Percentiles rank a stretch among this genome's conserved stretches.
Evolutionary conservation across 2,113 vertebrate species (phyloP).

Genomic region (Oreocharis arfaki): DNA sequence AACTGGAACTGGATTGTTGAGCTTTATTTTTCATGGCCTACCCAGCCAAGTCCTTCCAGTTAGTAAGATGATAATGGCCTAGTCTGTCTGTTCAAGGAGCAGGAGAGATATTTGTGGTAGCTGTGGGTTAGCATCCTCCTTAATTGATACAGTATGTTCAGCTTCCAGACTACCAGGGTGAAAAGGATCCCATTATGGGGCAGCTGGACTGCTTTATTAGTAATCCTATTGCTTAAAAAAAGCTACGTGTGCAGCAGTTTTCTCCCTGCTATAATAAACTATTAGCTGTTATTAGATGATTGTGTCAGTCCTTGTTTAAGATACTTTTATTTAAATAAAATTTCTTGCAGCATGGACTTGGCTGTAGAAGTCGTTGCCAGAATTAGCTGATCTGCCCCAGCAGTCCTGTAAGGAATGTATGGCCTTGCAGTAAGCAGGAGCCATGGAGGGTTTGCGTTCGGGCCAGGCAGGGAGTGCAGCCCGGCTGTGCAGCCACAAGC

Average conservation of each 20-base stretch:
- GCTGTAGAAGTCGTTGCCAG: neutral
- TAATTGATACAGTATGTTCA: neutral
- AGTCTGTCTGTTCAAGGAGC: neutral
- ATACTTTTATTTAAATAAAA: neutral
- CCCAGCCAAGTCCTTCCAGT: neutral
- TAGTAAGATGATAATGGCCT: neutral
- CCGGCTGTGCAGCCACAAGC: neutral
- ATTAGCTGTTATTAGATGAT: neutral
- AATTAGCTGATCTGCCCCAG: neutral
- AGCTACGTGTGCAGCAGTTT: neutral
- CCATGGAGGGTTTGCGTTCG: accelerated
- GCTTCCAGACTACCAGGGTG: neutral
- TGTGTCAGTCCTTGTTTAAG: neutral
- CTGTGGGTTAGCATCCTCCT: neutral
- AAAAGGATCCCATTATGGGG: neutral
- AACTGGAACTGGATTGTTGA: neutral
- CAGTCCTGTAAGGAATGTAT: neutral
- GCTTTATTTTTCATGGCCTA: neutral
- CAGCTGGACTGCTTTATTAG: neutral
- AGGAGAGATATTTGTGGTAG: neutral
- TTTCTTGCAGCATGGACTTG: neutral
- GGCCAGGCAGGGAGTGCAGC: neutral
- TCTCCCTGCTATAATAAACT: neutral
- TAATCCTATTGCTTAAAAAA: neutral
- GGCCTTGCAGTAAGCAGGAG: accelerated